Evolutionary conservation across 2,797 vertebrate genomes (phyloP).

Genomic region (Acanthopagrus latus): DNA sequence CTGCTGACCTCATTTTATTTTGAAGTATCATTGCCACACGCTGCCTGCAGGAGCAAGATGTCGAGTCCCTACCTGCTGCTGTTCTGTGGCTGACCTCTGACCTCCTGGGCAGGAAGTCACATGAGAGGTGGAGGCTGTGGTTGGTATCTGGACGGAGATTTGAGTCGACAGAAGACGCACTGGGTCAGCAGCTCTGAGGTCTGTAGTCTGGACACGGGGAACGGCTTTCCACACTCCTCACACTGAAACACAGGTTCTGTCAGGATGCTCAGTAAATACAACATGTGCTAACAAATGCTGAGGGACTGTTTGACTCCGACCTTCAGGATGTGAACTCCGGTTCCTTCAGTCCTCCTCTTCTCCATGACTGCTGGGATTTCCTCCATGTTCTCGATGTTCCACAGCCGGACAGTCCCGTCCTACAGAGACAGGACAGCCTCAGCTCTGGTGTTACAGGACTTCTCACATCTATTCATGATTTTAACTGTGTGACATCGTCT

Average conservation of each 20-base stretch:
- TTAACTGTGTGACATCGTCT: too few species aligned
- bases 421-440: constrained; percentile 39
- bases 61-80: constrained; percentile 12
- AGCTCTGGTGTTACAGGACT: too few species aligned
- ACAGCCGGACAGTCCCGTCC: constrained; percentile 85
- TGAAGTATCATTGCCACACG: neutral
- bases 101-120: constrained; percentile 26
- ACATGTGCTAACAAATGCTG: neutral
- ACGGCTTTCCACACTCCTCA: constrained; percentile 79
- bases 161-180: constrained; percentile 84
- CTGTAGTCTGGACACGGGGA: constrained; percentile 74
- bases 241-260: constrained; percentile 74
- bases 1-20: too few species aligned
- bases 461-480: too few species aligned
- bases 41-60: neutral
- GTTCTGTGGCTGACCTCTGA: constrained; percentile 1
- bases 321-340: constrained; percentile 70
- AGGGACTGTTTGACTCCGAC: constrained; percentile 54
- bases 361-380: constrained; percentile 75
- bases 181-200: constrained; percentile 56
- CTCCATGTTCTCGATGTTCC: constrained; percentile 84
- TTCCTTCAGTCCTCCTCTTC: constrained; percentile 62
- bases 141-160: constrained; percentile 33
- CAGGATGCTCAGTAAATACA: neutral
- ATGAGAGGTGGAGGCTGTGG: constrained; percentile 25